Percentiles rank a stretch among this genome's conserved stretches.
Conservation (phyloP, 2,888 invertebrate genomes). For the Macaria notata region DNA sequence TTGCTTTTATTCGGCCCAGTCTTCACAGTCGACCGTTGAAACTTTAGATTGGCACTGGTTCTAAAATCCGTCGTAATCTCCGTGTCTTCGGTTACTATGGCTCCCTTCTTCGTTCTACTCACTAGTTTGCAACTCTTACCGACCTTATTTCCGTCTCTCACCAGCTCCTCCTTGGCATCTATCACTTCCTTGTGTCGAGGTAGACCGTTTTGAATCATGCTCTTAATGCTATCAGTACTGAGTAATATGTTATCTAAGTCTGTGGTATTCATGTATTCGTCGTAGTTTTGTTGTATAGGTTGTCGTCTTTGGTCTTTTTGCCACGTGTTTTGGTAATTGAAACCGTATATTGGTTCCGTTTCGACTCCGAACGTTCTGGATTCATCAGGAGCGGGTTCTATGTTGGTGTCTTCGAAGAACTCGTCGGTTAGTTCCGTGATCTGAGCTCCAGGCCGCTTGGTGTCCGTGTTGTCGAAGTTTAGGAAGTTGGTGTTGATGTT, state of each 20-base stretch:
- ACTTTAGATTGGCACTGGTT: constrained; percentile 66
- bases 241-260: constrained; percentile 70
- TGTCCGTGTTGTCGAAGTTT: constrained; percentile 61
- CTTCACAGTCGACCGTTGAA: constrained; percentile 69
- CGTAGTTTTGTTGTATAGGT: constrained; percentile 70
- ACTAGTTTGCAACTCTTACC: constrained; percentile 70
- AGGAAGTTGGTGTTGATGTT: constrained; percentile 61
- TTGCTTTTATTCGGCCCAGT: constrained; percentile 67
- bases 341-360: constrained; percentile 69
- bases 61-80: constrained; percentile 71
- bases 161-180: constrained; percentile 66
- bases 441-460: constrained; percentile 73
- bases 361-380: constrained; percentile 55
- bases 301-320: constrained; percentile 79
- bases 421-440: constrained; percentile 77
- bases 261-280: constrained; percentile 61
- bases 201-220: constrained; percentile 71
- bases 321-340: constrained; percentile 64
- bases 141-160: constrained; percentile 65
- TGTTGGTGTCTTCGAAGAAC: constrained; percentile 68
- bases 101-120: constrained; percentile 68
- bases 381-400: constrained; percentile 72
- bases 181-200: constrained; percentile 63
- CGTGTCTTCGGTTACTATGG: constrained; percentile 71
- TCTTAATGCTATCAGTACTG: constrained; percentile 65